phyloP scores from a whole-genome alignment of 2,888 invertebrate genomes.

The Dugesia japonica region DNA sequence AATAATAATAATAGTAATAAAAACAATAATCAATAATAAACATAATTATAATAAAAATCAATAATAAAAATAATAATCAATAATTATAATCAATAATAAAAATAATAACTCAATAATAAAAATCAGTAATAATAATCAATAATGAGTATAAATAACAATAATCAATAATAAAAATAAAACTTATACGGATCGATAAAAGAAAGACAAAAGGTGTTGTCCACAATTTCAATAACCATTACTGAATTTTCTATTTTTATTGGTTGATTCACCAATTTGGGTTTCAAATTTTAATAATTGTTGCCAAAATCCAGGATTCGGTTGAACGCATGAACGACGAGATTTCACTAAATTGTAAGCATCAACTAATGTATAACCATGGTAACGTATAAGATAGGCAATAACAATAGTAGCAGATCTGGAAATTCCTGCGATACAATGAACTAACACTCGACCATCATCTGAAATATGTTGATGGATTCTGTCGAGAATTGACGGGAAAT shows the following conservation, averaged over 20 bases:
- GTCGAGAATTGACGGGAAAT: not conserved
- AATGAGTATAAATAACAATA: too few relatives aligned
- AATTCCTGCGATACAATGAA: constrained; percentile 3
- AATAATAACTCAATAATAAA: too few relatives aligned
- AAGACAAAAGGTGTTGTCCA: too few relatives aligned
- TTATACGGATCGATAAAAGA: too few relatives aligned
- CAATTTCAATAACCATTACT: too few relatives aligned
- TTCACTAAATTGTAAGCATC: not conserved
- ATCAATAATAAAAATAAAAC: too few relatives aligned
- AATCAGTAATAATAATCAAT: too few relatives aligned
- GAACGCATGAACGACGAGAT: not conserved
- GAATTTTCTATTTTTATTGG: not conserved
- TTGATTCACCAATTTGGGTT: not conserved
- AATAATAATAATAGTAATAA: too few relatives aligned
- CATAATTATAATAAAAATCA: too few relatives aligned
- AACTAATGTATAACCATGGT: not conserved
- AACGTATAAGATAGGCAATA: not conserved
- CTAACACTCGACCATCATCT: not conserved
- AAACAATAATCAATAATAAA: too few relatives aligned
- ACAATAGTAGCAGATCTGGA: not conserved
- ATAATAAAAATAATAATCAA: too few relatives aligned
- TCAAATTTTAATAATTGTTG: not conserved
- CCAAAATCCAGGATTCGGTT: constrained; percentile 8
- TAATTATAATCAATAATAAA: too few relatives aligned
- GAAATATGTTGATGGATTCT: not conserved